phyloP scores from a whole-genome alignment of 2,113 vertebrate genomes.

The Oncorhynchus keta region DNA sequence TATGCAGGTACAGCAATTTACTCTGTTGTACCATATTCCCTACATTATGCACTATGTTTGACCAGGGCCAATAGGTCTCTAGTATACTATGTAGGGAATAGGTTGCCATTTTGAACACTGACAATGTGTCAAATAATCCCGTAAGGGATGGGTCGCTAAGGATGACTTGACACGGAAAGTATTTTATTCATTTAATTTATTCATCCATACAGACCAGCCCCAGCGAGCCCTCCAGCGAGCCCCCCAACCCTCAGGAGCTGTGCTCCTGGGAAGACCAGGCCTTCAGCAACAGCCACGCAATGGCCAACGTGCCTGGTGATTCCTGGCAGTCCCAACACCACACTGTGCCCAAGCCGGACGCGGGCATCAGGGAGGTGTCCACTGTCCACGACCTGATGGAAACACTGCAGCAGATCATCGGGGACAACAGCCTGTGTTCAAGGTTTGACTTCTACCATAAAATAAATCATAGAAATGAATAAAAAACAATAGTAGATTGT shows the following conservation, averaged over 20 bases:
- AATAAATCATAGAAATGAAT: too few species aligned
- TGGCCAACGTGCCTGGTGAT: constrained; percentile 58
- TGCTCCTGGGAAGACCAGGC: constrained; percentile 49
- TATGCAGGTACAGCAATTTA: background rate
- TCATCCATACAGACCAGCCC: background rate
- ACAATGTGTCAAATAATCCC: too few species aligned
- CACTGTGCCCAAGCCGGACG: accelerated
- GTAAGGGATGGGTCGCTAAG: too few species aligned
- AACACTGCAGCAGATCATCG: constrained; percentile 57
- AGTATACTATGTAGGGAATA: too few species aligned
- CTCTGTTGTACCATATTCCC: too few species aligned
- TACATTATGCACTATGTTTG: too few species aligned
- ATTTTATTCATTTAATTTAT: too few species aligned
- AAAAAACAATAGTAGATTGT: too few species aligned
- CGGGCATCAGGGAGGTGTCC: constrained; percentile 60
- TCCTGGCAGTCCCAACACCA: constrained; percentile 20
- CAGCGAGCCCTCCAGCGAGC: background rate
- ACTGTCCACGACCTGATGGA: constrained; percentile 56
- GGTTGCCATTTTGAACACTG: too few species aligned
- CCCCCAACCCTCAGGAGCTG: constrained; percentile 39
- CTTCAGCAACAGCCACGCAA: constrained; percentile 63
- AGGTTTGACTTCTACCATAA: background rate
- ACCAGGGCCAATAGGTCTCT: too few species aligned
- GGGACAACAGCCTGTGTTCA: constrained; percentile 20
- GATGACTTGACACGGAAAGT: too few species aligned